These are phyloP conservation scores for Rotaria sp. DNA, from an alignment of 2,888 invertebrate species.

Conservation along the genomic window DNA sequence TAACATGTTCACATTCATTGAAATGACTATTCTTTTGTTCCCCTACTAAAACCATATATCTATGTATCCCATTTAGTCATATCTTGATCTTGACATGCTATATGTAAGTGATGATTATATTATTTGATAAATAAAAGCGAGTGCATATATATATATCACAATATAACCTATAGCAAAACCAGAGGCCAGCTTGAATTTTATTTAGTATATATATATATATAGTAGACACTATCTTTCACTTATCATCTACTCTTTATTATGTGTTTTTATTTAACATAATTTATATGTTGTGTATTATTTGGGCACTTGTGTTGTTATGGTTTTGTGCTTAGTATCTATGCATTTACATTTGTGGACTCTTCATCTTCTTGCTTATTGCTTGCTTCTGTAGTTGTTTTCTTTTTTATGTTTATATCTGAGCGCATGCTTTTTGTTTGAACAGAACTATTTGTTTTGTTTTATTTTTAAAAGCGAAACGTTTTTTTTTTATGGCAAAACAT, in stretches of 20 bases:
- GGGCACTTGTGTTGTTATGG: background rate
- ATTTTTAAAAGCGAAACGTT: background rate
- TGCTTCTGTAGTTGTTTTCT: slow-evolving; percentile 15
- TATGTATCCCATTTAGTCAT: background rate
- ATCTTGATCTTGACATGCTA: background rate
- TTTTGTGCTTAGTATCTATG: slow-evolving; percentile 12
- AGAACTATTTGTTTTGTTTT: background rate
- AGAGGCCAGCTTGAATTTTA: background rate
- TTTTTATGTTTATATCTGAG: background rate
- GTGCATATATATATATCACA: background rate
- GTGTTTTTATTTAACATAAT: background rate
- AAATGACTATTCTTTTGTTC: background rate
- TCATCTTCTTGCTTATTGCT: slow-evolving; percentile 22
- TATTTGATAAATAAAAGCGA: background rate
- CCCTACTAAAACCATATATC: background rate
- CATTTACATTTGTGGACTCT: background rate
- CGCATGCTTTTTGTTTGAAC: background rate
- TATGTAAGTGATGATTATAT: background rate
- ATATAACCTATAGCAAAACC: background rate
- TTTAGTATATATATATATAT: background rate
- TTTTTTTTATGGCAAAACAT: slow-evolving; percentile 11
- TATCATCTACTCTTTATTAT: background rate
- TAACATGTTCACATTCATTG: background rate
- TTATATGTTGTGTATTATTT: background rate
- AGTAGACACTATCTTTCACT: background rate